Base-by-base conservation (phyloP, 2,888 invertebrate genomes). In the Timandra comae region DNA sequence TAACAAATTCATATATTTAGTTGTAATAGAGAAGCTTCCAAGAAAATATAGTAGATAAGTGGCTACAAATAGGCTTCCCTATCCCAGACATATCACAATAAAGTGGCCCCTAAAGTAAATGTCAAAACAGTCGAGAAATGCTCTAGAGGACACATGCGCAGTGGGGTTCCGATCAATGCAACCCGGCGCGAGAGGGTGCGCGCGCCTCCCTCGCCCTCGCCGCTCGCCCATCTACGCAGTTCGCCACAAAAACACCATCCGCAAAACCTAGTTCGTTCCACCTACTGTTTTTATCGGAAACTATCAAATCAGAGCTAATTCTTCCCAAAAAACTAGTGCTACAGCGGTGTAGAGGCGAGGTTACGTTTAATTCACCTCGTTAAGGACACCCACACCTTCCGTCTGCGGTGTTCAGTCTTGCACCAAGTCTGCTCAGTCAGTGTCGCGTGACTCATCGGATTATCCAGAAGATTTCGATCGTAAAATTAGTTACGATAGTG, bases 321-420 rank as follows among this genome's bases (percentile, higher is more conserved):
- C 53, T 52, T 49, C 40, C 40, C 49, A 45, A 66, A 64, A 60
- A 59, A 55, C 52, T 38, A 44, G 44, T 45, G 49, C 56, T 45
- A 47, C 46, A 37, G 49, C 52, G 48, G 41, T 52, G 52, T 43
- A 41, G 44, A 78, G 79, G 68, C 87, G 85, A 72, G 80, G 54
- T 50, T 49, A 49, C 56, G 48, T 54, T 48, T 65, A 48, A 66
- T 62, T 72, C 58, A 63, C 41, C 62, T 71, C 44, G 63, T 71
- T 73, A 67, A 63, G 88, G 72, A 87, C 89, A 86, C 89, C 82
- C 85, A 76, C 79, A 65, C 59, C 52, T 56, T 62, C 54, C 50
- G 45, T 46, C 33, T 31, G 43, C 46, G 40, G 52, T 57, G 47
- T 27, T 62, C 59, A 64, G 65, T 66, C 56, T 62, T 56, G 61